Percentiles rank a stretch among this genome's conserved stretches.
These are phyloP conservation scores for Trichoplusia ni DNA, from an alignment of 1,140 invertebrate species.

Conservation along the genomic window DNA sequence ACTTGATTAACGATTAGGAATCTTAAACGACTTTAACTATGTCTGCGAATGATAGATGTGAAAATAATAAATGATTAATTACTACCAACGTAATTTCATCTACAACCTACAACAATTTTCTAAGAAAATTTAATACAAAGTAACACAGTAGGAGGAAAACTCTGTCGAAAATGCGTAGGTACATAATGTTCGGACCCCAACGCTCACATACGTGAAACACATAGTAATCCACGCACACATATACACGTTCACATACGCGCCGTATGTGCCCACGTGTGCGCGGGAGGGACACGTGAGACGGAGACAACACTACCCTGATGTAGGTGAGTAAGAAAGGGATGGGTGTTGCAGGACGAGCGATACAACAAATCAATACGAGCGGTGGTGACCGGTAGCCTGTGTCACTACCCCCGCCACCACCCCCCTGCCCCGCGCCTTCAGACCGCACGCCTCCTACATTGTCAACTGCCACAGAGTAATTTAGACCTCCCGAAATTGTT, in stretches of 20 bases:
- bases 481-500: slow-evolving; percentile 49
- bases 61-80: no score
- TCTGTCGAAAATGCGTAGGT: slow-evolving; percentile 69
- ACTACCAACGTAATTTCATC: no score
- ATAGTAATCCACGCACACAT: slow-evolving; percentile 53
- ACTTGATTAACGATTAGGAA: no score
- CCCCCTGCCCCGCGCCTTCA: slow-evolving; percentile 41
- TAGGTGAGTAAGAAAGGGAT: slow-evolving; percentile 64
- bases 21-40: no score
- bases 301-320: slow-evolving; percentile 39
- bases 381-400: slow-evolving; percentile 81
- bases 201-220: slow-evolving; percentile 55
- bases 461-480: slow-evolving; percentile 74
- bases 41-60: no score
- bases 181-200: slow-evolving; percentile 75
- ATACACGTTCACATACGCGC: slow-evolving; percentile 50
- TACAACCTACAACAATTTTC: background rate
- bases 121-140: slow-evolving; percentile 3
- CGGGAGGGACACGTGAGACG: slow-evolving; percentile 60
- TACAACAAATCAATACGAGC: slow-evolving; percentile 82
- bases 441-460: slow-evolving; percentile 78
- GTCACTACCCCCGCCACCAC: slow-evolving; percentile 65
- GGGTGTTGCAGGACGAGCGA: slow-evolving; percentile 77
- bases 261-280: slow-evolving; percentile 69
- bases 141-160: slow-evolving; percentile 52